Percentiles rank a stretch among this genome's conserved stretches.
phyloP scores from a whole-genome alignment of 2,797 vertebrate genomes.

The Urophycis tenuis region DNA sequence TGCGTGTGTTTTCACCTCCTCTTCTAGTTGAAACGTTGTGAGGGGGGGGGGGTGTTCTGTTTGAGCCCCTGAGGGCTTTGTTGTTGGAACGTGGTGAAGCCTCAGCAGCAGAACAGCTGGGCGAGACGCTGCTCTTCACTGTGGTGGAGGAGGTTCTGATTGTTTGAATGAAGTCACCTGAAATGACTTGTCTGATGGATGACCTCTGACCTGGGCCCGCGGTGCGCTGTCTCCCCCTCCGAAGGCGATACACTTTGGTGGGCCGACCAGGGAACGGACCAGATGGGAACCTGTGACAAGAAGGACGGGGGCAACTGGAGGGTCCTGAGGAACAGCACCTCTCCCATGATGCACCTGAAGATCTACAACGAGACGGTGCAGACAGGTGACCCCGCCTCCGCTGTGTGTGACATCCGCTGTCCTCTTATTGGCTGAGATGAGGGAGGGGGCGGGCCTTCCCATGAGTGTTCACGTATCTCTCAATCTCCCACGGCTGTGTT shows the following conservation, averaged over 20 bases:
- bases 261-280: slow-evolving; percentile 93
- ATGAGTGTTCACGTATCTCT: slow-evolving; percentile 45
- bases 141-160: neutral
- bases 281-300: slow-evolving; percentile 92
- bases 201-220: neutral
- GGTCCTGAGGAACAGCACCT: slow-evolving; percentile 84
- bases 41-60: neutral
- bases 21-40: too few relatives aligned
- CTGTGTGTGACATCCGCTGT: slow-evolving; percentile 15
- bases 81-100: neutral
- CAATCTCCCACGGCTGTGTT: slow-evolving; percentile 44
- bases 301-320: slow-evolving; percentile 78
- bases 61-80: neutral
- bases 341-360: slow-evolving; percentile 95
- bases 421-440: slow-evolving; percentile 17
- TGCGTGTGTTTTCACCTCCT: too few relatives aligned
- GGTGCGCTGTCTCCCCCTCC: neutral
- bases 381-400: slow-evolving; percentile 58
- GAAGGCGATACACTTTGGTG: slow-evolving; percentile 93
- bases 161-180: too few relatives aligned
- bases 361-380: slow-evolving; percentile 89
- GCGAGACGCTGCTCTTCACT: neutral
- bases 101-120: too few relatives aligned
- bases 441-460: neutral
- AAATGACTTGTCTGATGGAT: too few relatives aligned